Base-by-base conservation (phyloP, 2,113 vertebrate genomes). In the Monarcha castaneiventris region DNA sequence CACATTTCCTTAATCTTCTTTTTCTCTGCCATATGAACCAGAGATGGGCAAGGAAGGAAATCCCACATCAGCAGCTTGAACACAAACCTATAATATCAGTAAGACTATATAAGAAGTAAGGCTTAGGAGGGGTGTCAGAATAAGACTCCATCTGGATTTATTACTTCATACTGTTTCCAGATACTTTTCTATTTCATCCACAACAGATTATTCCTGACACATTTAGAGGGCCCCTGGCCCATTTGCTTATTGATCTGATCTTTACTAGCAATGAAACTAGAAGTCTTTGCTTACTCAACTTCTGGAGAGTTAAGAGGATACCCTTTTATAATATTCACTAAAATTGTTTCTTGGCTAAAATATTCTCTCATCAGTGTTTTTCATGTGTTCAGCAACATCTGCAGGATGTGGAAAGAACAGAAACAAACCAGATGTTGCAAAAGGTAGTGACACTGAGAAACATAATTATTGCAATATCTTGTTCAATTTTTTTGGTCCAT, bases 391-490 rank as follows among this genome's bases (percentile, higher is more conserved):
- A 90, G 96, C 95, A 98, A 98, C 97, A 98, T 98, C 98, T 98
- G 98, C 98, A 97, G 97, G 96, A 98, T 97, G 96, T 97, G 97
- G 95, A 97, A 97, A 93, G 91, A 96, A 74, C 93, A 97, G 98
- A 98, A 98, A 98, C 97, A 97, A 98, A 98, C 92, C 98, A 98
- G 97, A 98, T 98, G 98, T 98, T 98, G 94, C 93, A 88, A 96
- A 98, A 98, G 97, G 98, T 98, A 98, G 97, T 91, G 94, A 96
- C 94, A 96, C 96, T 96, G 93, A 97, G 96, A 97, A 97, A 85
- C 94, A 94, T 93, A 97, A 97, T 97, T 97, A 97, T 94, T 98
- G 96, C 94, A 96, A 81, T 94, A 95, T 59, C 87, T 67, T 66
- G 83, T 90, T 96, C 84, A 2, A 22, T 79, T 96, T 94, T 66